phyloP scores from a whole-genome alignment of 2,888 invertebrate species.

The Theretra japonica region DNA sequence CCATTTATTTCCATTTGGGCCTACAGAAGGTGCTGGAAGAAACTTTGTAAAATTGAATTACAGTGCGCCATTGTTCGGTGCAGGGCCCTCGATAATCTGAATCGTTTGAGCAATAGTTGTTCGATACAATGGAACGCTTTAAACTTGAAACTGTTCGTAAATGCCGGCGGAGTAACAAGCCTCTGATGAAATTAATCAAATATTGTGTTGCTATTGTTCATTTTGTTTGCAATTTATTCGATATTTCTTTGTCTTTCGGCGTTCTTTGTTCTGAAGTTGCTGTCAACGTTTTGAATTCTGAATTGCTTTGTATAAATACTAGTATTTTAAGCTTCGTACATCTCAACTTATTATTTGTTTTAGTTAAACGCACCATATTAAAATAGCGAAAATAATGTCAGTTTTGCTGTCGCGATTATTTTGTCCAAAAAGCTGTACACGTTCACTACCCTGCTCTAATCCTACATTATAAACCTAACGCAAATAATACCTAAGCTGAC shows the following conservation, averaged over 20 bases:
- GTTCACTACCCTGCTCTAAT: too few species aligned
- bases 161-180: conserved; percentile 14
- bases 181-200: conserved; percentile 15
- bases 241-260: neutral
- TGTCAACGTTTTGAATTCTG: neutral
- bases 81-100: conserved; percentile 19
- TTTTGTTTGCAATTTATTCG: conserved; percentile 1
- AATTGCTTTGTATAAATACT: neutral
- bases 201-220: conserved; percentile 16
- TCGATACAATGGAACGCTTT: conserved; percentile 28
- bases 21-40: neutral
- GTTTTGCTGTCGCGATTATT: too few species aligned
- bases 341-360: too few species aligned
- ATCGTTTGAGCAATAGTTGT: conserved; percentile 24
- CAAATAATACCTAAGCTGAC: too few species aligned
- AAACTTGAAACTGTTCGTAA: conserved; percentile 30
- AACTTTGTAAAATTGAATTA: conserved; percentile 32
- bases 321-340: neutral
- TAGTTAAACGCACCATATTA: too few species aligned
- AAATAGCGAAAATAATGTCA: too few species aligned
- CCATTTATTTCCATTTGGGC: conserved; percentile 35
- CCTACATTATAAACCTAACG: too few species aligned
- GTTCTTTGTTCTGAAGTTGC: neutral
- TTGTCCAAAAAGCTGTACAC: too few species aligned
- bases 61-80: neutral